Conservation (phyloP, 2,888 invertebrate species). For the Phymatocera aterrima region DNA sequence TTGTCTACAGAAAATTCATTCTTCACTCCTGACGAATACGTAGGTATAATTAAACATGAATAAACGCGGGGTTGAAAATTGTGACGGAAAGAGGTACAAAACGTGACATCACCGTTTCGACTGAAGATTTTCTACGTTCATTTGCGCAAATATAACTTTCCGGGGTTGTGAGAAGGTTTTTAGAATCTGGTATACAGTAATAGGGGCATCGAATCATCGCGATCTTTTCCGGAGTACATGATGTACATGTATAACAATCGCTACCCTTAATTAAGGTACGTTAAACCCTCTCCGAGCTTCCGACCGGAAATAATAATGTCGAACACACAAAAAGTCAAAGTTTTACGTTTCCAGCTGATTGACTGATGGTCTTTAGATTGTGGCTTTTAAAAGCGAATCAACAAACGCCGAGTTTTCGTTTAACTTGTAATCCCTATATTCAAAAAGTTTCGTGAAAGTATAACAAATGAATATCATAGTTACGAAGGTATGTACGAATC, state of each 20-base stretch:
- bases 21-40: no score
- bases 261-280: background rate
- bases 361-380: constrained; percentile 54
- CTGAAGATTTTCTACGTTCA: background rate
- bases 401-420: constrained; percentile 7
- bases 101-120: background rate
- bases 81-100: background rate
- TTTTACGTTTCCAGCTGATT: background rate
- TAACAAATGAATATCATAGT: no score
- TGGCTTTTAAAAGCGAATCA: constrained; percentile 44
- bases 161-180: background rate
- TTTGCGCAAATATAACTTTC: background rate
- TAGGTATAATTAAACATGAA: no score
- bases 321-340: background rate
- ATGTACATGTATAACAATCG: no score
- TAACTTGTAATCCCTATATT: no score
- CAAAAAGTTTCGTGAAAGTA: no score
- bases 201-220: background rate
- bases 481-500: no score
- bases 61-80: background rate
- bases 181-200: background rate
- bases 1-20: no score
- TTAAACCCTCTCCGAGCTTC: background rate
- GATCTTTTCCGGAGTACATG: background rate
- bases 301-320: background rate